These are phyloP conservation scores for Natator depressus DNA, from an alignment of 2,113 vertebrate species.

Conservation along the genomic window DNA sequence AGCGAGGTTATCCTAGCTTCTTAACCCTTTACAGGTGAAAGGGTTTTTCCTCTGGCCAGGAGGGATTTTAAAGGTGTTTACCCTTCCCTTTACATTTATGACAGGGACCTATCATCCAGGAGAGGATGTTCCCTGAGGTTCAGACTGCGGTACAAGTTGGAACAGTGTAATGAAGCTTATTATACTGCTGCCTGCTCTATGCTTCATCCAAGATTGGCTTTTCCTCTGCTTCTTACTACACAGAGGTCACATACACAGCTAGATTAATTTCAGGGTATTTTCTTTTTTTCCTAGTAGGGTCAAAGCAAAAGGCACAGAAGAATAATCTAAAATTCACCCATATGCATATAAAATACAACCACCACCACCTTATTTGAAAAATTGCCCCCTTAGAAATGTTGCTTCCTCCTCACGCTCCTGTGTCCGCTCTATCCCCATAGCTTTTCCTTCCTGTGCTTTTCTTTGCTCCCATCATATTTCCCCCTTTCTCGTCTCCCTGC, in stretches of 20 bases:
- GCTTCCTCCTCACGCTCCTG: background rate
- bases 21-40: too few relatives aligned
- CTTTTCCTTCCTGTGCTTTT: background rate
- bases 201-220: background rate
- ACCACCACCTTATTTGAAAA: background rate
- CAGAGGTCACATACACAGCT: background rate
- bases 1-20: too few relatives aligned
- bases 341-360: background rate
- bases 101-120: background rate
- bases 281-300: background rate
- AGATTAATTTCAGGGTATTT: background rate
- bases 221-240: background rate
- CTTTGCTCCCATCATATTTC: background rate
- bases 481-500: background rate
- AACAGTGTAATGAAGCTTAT: background rate
- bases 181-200: background rate
- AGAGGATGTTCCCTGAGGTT: slow-evolving; percentile 10
- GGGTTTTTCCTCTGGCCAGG: too few relatives aligned
- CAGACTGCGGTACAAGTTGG: slow-evolving; percentile 11
- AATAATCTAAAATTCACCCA: background rate
- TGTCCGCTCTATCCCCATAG: background rate
- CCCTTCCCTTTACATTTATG: too few relatives aligned
- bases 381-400: background rate
- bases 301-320: background rate
- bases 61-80: too few relatives aligned